These are phyloP conservation scores for Amphiprion ocellaris DNA, from an alignment of 2,113 vertebrate genomes.

Conservation along the genomic window DNA sequence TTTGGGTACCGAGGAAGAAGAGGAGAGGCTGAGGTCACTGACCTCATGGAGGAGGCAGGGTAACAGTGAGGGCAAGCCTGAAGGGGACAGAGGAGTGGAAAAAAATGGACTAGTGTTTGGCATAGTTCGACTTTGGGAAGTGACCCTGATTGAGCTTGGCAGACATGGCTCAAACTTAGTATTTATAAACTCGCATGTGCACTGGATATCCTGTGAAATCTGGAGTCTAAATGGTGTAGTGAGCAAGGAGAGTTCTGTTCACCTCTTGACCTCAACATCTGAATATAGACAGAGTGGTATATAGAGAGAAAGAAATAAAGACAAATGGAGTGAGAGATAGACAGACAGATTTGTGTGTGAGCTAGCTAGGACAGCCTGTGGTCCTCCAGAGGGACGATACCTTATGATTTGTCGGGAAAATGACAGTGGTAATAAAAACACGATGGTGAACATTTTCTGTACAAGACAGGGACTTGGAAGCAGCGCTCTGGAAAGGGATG, in stretches of 20 bases:
- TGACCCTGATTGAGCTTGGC: conserved; percentile 71
- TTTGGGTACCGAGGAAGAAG: conserved; percentile 63
- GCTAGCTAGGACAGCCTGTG: conserved; percentile 47
- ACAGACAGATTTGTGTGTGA: conserved; percentile 32
- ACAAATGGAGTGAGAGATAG: conserved; percentile 19
- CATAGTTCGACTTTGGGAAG: conserved; percentile 38
- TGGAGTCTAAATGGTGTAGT: conserved; percentile 43
- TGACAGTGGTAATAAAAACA: conserved; percentile 79
- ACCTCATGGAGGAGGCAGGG: conserved; percentile 56
- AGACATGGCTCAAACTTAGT: conserved; percentile 34
- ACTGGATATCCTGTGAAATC: conserved; percentile 72
- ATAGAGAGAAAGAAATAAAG: conserved; percentile 36
- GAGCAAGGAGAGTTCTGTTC: conserved; percentile 33
- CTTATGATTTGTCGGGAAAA: conserved; percentile 72
- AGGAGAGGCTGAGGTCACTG: conserved; percentile 70
- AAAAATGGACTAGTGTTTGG: conserved; percentile 35
- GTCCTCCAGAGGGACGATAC: conserved; percentile 50
- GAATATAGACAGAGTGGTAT: conserved; percentile 36
- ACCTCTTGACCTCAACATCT: conserved; percentile 57
- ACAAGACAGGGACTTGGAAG: conserved; percentile 50
- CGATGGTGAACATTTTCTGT: conserved; percentile 60
- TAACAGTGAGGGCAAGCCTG: conserved; percentile 62
- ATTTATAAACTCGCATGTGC: conserved; percentile 70
- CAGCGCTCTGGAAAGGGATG: conserved; percentile 50
- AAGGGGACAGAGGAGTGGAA: conserved; percentile 29